Base-by-base conservation (phyloP, 2,113 vertebrate species). In the Acinonyx jubatus region DNA sequence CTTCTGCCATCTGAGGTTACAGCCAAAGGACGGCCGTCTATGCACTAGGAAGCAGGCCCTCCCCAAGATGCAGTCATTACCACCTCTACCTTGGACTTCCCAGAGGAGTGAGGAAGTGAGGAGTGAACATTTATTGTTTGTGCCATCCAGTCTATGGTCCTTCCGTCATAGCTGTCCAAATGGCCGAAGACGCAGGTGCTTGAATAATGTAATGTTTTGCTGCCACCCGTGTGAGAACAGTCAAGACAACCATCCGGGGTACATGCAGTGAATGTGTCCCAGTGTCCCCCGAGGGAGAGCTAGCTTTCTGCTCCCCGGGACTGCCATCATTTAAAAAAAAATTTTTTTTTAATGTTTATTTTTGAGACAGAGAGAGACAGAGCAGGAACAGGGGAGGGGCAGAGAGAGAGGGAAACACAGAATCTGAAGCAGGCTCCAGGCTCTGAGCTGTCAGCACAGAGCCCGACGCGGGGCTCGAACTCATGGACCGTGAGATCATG, bases 301-400 rank as follows among this genome's bases (percentile, higher is more conserved):
- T 87, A 23, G 81, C 38, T 96, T 90, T 92, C 81, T 85, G 33
- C 19, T 97, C n/a, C 12, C 48, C 57, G 85, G 90, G 13, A 93
- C 96, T 45, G 45, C 45, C 45, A 45, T 45, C 45, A 45, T 45
- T 45, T 41, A 41, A 41, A 41, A 41, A 41, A 7, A 7, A 38
- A 38, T 38, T 38, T 41, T 41, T 45, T 45, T 45, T 45, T 45
- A 45, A 45, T 45, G 45, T 45, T 45, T 45, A 45, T 45, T 45
- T 45, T 45, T 9, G 45, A 45, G 45, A 45, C 45, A 45, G 45
- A 45, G 45, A 9, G 45, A 45, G 45, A 45, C 45, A 45, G 45
- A 45, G 45, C 45, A 45, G 45, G 45, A 45, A 45, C 45, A 45
- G 45, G 45, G 45, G 45, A 45, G 45, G 45, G 45, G 45, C 45